Evolutionary conservation across 2,113 vertebrate species (phyloP).

Genomic region (Labeo rohita): DNA sequence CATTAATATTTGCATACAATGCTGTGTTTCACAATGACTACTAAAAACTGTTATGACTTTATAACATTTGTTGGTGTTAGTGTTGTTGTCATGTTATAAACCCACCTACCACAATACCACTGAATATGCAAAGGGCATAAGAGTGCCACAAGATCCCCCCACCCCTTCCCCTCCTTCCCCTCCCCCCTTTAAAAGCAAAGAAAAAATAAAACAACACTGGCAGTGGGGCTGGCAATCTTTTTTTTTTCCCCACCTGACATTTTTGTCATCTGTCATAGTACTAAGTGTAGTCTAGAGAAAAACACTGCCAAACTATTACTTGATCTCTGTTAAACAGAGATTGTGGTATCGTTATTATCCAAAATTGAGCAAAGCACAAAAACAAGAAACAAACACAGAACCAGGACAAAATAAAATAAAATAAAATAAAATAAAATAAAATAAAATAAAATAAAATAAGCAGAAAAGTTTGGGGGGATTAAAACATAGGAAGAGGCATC

Average conservation of each 20-base stretch:
- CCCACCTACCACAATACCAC: constrained; percentile 63
- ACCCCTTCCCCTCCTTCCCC: no score
- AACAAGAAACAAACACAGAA: constrained; percentile 75
- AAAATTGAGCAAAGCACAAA: constrained; percentile 81
- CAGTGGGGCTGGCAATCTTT: constrained; percentile 87
- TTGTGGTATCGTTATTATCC: constrained; percentile 83
- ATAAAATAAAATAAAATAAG: constrained; percentile 51
- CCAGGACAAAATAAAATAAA: constrained; percentile 18
- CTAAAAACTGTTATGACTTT: constrained; percentile 68
- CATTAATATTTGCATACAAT: constrained; percentile 77
- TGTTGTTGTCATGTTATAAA: constrained; percentile 62
- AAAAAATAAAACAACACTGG: constrained; percentile 91
- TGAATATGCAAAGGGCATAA: constrained; percentile 74
- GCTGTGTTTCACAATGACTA: constrained; percentile 75
- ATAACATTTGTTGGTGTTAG: constrained; percentile 74
- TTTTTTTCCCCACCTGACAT: constrained; percentile 79
- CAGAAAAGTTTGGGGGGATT: constrained; percentile 52
- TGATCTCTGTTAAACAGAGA: constrained; percentile 82
- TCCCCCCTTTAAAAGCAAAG: background rate
- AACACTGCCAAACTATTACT: constrained; percentile 89
- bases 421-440: constrained; percentile 45
- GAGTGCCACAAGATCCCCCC: constrained; percentile 92
- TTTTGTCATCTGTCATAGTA: constrained; percentile 89
- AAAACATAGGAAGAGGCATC: constrained; percentile 81
- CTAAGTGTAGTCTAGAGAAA: constrained; percentile 92